phyloP scores from a whole-genome alignment of 2,113 vertebrate species.

The Melanerpes aurifrons region DNA sequence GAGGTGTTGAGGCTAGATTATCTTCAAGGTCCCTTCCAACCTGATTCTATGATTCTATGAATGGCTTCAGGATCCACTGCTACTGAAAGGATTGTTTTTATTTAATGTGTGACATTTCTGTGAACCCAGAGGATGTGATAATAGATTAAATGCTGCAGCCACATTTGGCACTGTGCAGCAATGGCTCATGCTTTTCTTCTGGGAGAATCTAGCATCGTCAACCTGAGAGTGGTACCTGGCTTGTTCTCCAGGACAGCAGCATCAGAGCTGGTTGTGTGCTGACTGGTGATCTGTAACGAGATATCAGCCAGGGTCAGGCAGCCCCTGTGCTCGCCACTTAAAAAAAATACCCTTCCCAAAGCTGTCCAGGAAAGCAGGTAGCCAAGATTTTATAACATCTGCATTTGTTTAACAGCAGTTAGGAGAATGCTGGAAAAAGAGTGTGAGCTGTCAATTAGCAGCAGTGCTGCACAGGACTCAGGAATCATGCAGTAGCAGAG shows the following conservation, averaged over 20 bases:
- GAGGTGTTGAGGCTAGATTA: too few relatives aligned
- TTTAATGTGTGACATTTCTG: not conserved
- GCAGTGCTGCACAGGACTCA: not conserved
- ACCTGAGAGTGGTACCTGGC: not conserved
- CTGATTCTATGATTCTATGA: too few relatives aligned
- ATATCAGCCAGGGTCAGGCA: slow-evolving; percentile 21
- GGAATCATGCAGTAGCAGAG: not conserved
- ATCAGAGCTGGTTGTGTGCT: not conserved
- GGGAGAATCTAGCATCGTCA: not conserved
- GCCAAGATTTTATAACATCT: not conserved
- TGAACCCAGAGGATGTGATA: not conserved
- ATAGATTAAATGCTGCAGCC: not conserved
- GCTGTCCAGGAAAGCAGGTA: not conserved
- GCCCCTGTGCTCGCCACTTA: not conserved
- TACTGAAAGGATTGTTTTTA: not conserved
- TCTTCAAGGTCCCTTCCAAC: too few relatives aligned
- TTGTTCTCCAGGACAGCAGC: not conserved
- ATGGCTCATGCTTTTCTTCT: not conserved
- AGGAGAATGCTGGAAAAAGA: not conserved
- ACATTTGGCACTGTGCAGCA: not conserved
- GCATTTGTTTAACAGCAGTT: not conserved
- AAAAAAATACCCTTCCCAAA: not conserved
- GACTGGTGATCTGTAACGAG: not conserved
- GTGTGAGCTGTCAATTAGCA: not conserved
- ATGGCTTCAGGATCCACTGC: not conserved